Evolutionary conservation across 1,140 invertebrate species (phyloP), one percentile per base, ranked within the genome.

Genomic region (Drosophila erecta): DNA sequence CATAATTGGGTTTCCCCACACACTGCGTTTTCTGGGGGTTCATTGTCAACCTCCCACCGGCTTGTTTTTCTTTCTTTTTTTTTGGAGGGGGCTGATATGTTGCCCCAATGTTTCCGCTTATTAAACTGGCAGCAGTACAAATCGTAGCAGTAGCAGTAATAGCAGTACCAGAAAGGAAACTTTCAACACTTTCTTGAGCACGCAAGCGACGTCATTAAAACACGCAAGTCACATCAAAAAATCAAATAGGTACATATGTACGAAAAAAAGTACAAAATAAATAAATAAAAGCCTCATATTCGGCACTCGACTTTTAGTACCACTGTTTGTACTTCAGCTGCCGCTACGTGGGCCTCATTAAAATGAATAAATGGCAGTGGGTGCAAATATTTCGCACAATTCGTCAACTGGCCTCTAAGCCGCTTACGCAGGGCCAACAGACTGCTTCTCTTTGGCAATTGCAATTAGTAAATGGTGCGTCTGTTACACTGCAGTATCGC

Each of bases 141-240:
- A 76, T 62, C 38, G 47, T 76, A 27, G 46, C 78, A 56, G 47
- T 76, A 22, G 46, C 78, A 56, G 59, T 49, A 46, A 61, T 11
- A 24, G 50, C 44, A 27, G 33, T 11, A 24, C 55, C 49, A 27
- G 33, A 20, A 51, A 44, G 57, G 49, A 66, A 57, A 74, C 79
- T 78, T 83, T 83, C 74, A 81, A 81, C 79, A 81, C 79, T 81
- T 83, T 83, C 74, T 81, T 78, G 37, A 20, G 35, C 79, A 78
- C 79, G 79, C 79, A 62, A 83, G 62, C 74, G 37, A 57, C 55
- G 27, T 81, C 79, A 83, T 81, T 83, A 83, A 83, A 76, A 78
- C 64, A 78, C 54, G 54, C 74, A 81, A 80, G 53, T 70, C 58
- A 60, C 57, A 78, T 61, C 17, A 46, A 60, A 58, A 69, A 17